Evolutionary conservation across 2,113 vertebrate species (phyloP).

Genomic region (Gymnocephalus cernua): DNA sequence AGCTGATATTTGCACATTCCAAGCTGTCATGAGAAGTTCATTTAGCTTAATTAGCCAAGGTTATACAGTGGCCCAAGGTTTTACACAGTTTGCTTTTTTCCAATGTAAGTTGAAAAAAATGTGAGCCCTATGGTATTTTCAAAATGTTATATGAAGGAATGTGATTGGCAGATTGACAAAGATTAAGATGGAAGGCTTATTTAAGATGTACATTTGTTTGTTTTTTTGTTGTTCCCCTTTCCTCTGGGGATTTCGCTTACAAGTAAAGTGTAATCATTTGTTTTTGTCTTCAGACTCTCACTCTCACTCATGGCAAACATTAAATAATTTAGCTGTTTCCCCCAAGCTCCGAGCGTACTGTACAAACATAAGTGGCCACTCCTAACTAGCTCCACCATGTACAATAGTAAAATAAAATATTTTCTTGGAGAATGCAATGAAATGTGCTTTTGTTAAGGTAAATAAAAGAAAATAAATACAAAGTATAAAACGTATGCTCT

Average conservation of each 20-base stretch:
- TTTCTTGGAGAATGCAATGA: neutral
- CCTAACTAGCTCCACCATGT: constrained; percentile 20
- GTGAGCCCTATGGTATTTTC: neutral
- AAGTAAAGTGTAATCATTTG: constrained; percentile 29
- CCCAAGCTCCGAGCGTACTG: constrained; percentile 10
- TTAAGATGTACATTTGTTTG: constrained; percentile 26
- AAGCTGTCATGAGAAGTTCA: neutral
- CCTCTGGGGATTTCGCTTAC: constrained; percentile 26
- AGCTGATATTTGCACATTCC: constrained; percentile 17
- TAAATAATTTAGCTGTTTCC: constrained; percentile 53
- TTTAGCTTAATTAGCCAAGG: neutral
- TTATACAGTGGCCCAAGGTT: neutral
- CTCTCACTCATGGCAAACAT: constrained; percentile 22
- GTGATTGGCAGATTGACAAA: neutral
- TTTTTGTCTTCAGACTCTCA: constrained; percentile 42
- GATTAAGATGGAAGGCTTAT: neutral
- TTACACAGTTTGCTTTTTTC: neutral
- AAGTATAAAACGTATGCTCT: neutral
- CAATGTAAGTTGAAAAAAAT: neutral
- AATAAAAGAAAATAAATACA: constrained; percentile 46
- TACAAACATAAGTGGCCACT: constrained; percentile 22
- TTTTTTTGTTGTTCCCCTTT: constrained; percentile 30
- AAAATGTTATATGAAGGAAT: neutral
- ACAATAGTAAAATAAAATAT: constrained; percentile 14
- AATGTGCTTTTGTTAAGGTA: constrained; percentile 23